Conservation (phyloP, 2,888 invertebrate species). For the Brachyopa scutellaris region DNA sequence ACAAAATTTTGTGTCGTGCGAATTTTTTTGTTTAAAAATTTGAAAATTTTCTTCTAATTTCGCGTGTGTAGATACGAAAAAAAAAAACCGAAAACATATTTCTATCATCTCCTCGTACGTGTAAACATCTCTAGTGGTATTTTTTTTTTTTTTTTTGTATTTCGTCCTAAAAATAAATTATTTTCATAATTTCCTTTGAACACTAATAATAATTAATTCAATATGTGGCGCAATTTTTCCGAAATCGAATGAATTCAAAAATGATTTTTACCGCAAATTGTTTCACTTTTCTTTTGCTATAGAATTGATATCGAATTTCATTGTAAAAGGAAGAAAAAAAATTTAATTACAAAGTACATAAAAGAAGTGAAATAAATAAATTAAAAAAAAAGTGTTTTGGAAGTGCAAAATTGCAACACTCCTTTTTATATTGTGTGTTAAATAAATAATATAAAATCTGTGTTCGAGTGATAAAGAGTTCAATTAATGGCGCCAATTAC, state of each 20-base stretch:
- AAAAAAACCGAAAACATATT: constrained; percentile 17
- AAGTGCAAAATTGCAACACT: too few species aligned
- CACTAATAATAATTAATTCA: neutral
- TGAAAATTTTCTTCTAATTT: constrained; percentile 25
- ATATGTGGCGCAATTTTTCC: constrained; percentile 57
- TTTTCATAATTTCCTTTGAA: constrained; percentile 4
- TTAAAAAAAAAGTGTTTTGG: too few species aligned
- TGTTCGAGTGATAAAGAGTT: constrained; percentile 33
- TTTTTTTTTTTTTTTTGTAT: neutral
- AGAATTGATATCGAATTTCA: constrained; percentile 48
- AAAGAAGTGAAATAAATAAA: constrained; percentile 1
- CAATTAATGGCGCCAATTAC: neutral
- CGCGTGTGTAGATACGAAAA: constrained; percentile 37
- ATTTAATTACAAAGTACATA: neutral
- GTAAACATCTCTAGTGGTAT: constrained; percentile 38
- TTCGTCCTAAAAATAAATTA: constrained; percentile 65
- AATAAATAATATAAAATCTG: constrained; percentile 13
- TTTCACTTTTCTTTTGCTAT: too few species aligned
- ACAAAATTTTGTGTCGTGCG: constrained; percentile 63
- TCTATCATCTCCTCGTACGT: constrained; percentile 18
- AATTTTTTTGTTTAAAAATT: constrained; percentile 37
- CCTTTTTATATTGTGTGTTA: constrained; percentile 34
- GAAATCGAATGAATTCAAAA: constrained; percentile 18
- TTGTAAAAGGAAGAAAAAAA: neutral
- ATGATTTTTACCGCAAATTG: constrained; percentile 2